Evolutionary conservation across 2,888 invertebrate genomes (phyloP).

Genomic region (Protonemura montana): DNA sequence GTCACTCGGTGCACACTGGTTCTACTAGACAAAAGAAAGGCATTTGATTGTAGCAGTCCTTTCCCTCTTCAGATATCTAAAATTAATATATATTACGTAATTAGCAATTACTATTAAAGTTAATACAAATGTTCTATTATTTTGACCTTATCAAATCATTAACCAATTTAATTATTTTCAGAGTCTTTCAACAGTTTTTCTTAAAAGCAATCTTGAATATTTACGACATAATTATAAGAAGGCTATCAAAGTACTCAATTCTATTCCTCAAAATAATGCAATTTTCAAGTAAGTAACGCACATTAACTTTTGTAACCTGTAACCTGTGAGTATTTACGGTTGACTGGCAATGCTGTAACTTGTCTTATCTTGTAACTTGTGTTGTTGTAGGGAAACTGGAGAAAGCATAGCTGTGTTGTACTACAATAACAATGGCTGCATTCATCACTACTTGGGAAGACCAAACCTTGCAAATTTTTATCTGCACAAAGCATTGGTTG

Average conservation of each 20-base stretch:
- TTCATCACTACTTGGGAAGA: constrained; percentile 82
- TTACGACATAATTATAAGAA: constrained; percentile 69
- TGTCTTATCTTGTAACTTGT: constrained; percentile 44
- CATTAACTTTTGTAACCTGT: no score
- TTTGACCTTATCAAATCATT: no score
- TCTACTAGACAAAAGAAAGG: no score
- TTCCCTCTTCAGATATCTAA: no score
- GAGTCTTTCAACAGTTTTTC: constrained; percentile 64
- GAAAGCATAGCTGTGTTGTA: constrained; percentile 71
- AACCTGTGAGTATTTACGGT: no score
- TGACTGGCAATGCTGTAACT: no score
- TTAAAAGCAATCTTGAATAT: constrained; percentile 72
- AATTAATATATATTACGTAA: no score
- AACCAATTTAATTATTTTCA: no score
- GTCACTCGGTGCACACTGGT: no score
- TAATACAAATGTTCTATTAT: no score
- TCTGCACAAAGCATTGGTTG: constrained; percentile 79
- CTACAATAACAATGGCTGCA: constrained; percentile 83
- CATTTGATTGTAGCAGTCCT: no score
- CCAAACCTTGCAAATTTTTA: constrained; percentile 81
- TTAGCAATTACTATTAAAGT: no score
- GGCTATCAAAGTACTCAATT: constrained; percentile 66
- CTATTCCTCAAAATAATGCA: constrained; percentile 59
- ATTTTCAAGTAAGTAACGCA: constrained; percentile 61
- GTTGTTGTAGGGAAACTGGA: constrained; percentile 63